A percentile compares a stretch with the other conserved stretches of the same genome.
These are phyloP conservation scores for Ormyrus thymus DNA, from an alignment of 2,888 invertebrate species.

Conservation along the genomic window DNA sequence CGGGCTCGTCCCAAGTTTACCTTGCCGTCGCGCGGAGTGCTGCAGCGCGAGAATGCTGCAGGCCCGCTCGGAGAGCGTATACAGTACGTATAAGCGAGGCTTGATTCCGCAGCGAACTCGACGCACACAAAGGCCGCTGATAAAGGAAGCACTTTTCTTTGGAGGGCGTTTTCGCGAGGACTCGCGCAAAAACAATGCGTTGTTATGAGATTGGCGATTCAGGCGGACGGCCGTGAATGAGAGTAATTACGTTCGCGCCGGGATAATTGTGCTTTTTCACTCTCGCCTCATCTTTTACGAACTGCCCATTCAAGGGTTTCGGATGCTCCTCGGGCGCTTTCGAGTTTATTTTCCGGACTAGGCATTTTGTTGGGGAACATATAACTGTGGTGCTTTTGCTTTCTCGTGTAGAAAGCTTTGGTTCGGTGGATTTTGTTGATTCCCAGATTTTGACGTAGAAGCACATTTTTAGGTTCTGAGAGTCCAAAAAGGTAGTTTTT, in stretches of 20 bases:
- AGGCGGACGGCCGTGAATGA: constrained; percentile 6
- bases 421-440: too few relatives aligned
- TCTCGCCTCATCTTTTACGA: neutral
- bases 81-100: too few relatives aligned
- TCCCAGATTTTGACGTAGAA: too few relatives aligned
- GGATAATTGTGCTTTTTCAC: constrained; percentile 16
- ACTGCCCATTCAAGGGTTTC: neutral
- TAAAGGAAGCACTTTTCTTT: constrained; percentile 9
- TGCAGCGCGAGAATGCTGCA: too few relatives aligned
- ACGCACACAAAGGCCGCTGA: constrained; percentile 13
- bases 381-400: neutral
- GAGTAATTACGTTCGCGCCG: constrained; percentile 14
- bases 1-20: too few relatives aligned
- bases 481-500: too few relatives aligned
- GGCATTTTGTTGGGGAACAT: neutral
- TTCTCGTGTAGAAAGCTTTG: too few relatives aligned
- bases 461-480: too few relatives aligned
- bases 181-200: constrained; percentile 24
- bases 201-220: constrained; percentile 22
- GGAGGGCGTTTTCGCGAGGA: neutral
- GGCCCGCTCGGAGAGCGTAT: too few relatives aligned
- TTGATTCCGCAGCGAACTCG: neutral
- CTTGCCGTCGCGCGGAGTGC: too few relatives aligned
- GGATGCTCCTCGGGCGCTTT: neutral
- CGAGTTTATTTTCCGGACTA: constrained; percentile 18